These are phyloP conservation scores for Chaetops frenatus DNA, from an alignment of 2,113 vertebrate genomes.

Conservation along the genomic window DNA sequence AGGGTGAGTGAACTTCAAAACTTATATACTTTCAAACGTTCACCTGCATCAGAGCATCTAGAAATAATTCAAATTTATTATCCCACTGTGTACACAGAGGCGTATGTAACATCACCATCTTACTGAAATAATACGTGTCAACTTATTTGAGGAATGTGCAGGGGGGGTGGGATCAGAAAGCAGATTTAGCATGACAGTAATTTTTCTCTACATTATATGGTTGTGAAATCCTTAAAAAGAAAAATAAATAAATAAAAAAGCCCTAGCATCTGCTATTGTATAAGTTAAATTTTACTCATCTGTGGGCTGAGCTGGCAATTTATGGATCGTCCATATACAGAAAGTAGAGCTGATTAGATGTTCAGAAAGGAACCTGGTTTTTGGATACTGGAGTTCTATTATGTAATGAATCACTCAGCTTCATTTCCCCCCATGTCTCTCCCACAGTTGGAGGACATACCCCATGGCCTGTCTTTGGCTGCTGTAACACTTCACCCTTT, in stretches of 20 bases:
- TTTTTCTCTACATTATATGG: not conserved
- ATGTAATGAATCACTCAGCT: not conserved
- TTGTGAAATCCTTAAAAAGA: constrained; percentile 15
- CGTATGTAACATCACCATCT: not conserved
- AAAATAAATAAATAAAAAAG: not conserved
- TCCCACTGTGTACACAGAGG: constrained; percentile 36
- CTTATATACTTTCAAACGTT: not conserved
- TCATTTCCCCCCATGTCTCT: not conserved
- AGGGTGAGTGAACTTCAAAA: not conserved
- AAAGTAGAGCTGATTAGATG: not conserved
- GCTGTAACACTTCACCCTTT: not conserved
- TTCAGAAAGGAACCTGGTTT: not conserved
- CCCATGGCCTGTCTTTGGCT: not conserved
- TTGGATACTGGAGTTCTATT: not conserved
- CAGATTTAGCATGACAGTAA: constrained; percentile 34
- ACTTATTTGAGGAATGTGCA: constrained; percentile 7
- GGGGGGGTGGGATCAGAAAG: constrained; percentile 15
- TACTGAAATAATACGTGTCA: constrained; percentile 13
- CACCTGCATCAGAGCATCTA: not conserved
- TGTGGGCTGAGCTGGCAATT: constrained; percentile 24
- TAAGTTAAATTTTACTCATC: constrained; percentile 19
- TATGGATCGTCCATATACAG: not conserved
- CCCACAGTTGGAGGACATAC: not conserved
- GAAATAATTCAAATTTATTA: constrained; percentile 25
- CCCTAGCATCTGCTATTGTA: constrained; percentile 2